Percentiles rank a stretch among this genome's conserved stretches.
Evolutionary conservation across 2,888 invertebrate genomes (phyloP).

Genomic region (Drosophila mimica): DNA sequence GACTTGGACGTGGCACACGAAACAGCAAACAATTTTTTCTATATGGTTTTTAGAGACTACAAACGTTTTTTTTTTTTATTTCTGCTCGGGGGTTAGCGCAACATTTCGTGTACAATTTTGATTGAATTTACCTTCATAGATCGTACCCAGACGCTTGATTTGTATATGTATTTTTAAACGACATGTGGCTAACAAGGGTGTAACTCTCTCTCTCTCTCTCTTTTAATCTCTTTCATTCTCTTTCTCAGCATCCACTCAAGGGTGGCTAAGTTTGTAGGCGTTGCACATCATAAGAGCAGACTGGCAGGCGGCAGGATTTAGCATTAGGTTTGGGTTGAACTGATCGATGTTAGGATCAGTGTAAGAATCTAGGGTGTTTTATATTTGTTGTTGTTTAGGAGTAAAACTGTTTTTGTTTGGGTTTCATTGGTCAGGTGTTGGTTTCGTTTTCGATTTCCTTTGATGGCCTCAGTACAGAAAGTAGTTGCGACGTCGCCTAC

Average conservation of each 20-base stretch:
- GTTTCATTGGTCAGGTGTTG: constrained; percentile 53
- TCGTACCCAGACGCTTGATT: constrained; percentile 84
- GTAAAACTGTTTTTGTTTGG: constrained; percentile 5
- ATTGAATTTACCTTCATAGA: constrained; percentile 85
- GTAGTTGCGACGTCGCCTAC: constrained; percentile 70
- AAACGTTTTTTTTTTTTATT: constrained; percentile 51
- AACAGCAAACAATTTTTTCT: constrained; percentile 48
- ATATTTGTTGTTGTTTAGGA: constrained; percentile 14
- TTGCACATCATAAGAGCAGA: constrained; percentile 73
- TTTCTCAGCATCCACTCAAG: constrained; percentile 34
- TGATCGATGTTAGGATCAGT: constrained; percentile 20
- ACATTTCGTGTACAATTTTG: constrained; percentile 67
- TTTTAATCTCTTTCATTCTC: constrained; percentile 47
- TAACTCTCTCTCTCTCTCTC: constrained; percentile 46
- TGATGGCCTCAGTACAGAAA: constrained; percentile 64
- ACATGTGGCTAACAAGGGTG: constrained; percentile 58
- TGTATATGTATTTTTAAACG: constrained; percentile 16
- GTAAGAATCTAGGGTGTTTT: constrained; percentile 33
- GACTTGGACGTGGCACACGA: constrained; percentile 23
- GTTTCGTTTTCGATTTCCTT: constrained; percentile 35
- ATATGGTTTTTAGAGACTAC: constrained; percentile 71
- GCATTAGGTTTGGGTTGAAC: constrained; percentile 41
- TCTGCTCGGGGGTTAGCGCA: constrained; percentile 74
- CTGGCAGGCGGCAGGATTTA: constrained; percentile 55
- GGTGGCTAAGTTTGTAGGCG: constrained; percentile 48